Percentiles rank a stretch among this genome's conserved stretches.
Conservation (phyloP, 2,797 vertebrate genomes). For the Dermochelys coriacea region DNA sequence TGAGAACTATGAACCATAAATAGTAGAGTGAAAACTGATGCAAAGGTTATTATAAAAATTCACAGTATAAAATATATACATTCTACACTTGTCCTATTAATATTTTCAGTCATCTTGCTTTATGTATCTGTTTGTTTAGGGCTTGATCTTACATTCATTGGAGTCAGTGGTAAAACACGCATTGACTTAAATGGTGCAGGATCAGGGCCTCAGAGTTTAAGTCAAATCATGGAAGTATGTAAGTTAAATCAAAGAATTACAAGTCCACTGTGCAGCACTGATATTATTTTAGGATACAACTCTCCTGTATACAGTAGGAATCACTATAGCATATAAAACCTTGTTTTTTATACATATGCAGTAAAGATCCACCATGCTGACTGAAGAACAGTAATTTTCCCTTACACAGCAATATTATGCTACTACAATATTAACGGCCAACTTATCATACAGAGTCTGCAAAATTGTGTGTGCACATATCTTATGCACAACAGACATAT, state of each 20-base stretch:
- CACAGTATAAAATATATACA: background rate
- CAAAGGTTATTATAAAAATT: background rate
- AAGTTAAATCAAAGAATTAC: background rate
- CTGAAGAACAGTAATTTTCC: background rate
- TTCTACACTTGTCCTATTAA: background rate
- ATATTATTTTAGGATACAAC: background rate
- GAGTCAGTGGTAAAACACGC: background rate
- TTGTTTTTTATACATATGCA: background rate
- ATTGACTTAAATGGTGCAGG: background rate
- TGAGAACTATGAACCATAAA: background rate
- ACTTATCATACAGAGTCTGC: background rate
- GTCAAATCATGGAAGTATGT: background rate
- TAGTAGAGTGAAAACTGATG: background rate
- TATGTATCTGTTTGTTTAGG: background rate
- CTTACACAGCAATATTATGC: background rate
- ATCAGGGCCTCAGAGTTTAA: background rate
- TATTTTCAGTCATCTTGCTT: background rate
- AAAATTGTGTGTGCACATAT: background rate
- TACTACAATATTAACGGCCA: background rate
- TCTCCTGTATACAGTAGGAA: background rate
- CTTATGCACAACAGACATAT: accelerated
- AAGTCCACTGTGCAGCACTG: background rate
- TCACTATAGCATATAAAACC: background rate
- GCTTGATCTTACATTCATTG: background rate
- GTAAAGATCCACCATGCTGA: background rate